These are phyloP conservation scores for Lepidochitona cinerea DNA, from an alignment of 2,888 invertebrate species.

Conservation along the genomic window DNA sequence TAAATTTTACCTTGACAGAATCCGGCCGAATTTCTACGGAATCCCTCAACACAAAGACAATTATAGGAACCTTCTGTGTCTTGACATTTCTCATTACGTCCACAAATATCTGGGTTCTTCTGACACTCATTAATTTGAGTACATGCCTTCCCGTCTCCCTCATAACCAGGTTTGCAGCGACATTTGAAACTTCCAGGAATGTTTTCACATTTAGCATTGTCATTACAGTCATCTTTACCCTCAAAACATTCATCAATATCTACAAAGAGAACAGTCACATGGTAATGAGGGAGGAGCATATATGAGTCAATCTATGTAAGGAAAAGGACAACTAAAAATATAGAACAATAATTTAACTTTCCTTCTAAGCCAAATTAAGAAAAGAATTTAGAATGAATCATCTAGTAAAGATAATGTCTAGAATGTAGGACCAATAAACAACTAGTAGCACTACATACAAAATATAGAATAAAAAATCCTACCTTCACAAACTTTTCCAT, in stretches of 20 bases:
- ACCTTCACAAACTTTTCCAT: constrained; percentile 12
- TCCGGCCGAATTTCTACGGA: not conserved
- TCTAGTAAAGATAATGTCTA: no score
- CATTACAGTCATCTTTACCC: not conserved
- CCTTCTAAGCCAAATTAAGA: no score
- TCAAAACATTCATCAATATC: constrained; percentile 9
- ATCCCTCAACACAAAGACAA: not conserved
- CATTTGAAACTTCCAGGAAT: not conserved
- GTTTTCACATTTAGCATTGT: not conserved
- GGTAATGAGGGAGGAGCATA: no score
- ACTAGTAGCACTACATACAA: no score
- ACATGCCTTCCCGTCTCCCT: not conserved
- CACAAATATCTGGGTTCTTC: not conserved
- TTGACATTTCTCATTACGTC: not conserved
- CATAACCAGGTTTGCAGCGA: not conserved
- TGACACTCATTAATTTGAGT: not conserved
- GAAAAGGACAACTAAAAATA: no score
- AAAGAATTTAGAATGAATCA: no score
- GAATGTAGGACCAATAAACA: no score
- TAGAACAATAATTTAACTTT: no score
- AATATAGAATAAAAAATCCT: no score
- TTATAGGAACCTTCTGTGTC: not conserved
- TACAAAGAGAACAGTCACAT: no score
- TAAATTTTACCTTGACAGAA: constrained; percentile 2
- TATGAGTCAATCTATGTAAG: no score